Evolutionary conservation across 2,113 vertebrate species (phyloP).

Genomic region (Promerops cafer): DNA sequence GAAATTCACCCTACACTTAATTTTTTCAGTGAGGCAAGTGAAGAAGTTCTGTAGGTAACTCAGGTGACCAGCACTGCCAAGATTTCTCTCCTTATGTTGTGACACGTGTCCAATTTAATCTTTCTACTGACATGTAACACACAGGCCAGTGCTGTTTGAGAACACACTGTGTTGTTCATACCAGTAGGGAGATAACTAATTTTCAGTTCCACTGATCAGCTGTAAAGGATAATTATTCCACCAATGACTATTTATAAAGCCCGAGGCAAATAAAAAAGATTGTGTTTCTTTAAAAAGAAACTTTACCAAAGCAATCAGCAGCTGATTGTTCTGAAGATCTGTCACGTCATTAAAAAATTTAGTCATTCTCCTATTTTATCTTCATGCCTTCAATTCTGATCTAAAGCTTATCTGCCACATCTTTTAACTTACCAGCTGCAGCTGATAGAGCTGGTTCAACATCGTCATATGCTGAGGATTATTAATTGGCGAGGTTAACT

Average conservation of each 20-base stretch:
- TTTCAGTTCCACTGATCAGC: background rate
- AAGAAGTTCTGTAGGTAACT: background rate
- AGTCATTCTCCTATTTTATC: background rate
- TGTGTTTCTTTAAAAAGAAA: background rate
- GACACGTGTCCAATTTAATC: background rate
- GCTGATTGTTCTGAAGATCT: background rate
- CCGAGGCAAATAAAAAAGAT: background rate
- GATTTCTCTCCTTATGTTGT: background rate
- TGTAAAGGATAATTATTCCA: constrained; percentile 1
- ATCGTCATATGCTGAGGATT: constrained; percentile 99
- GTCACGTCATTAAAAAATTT: background rate
- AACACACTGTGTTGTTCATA: background rate
- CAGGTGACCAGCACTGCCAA: background rate
- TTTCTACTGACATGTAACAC: background rate
- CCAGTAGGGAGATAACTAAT: background rate
- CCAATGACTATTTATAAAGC: constrained; percentile 5
- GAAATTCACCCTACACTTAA: background rate
- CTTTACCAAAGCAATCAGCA: background rate
- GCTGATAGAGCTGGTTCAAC: constrained; percentile 99
- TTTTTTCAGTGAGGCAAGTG: background rate
- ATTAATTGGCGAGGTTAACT: constrained; percentile 99
- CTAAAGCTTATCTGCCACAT: background rate
- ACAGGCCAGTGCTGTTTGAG: background rate
- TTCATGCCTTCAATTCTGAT: background rate
- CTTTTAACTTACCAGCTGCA: constrained; percentile 92